Base-by-base conservation (phyloP, 2,888 invertebrate species). In the Bembecia ichneumoniformis region DNA sequence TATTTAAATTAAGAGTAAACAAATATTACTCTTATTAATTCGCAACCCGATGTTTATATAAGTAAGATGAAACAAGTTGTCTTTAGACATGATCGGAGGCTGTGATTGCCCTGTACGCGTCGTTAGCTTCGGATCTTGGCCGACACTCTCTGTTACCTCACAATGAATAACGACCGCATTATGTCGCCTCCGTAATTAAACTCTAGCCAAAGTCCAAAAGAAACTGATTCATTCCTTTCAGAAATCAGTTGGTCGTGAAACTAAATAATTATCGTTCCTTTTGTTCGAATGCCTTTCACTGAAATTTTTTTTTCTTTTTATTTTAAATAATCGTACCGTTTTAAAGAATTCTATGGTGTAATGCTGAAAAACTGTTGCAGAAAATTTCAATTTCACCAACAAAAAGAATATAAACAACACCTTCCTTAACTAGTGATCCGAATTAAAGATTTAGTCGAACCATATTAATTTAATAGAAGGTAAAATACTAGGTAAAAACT, bases 211-310 rank as follows among this genome's bases (percentile, higher is more conserved):
- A 53, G 54, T 53, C 52, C 47, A 56, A 59, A 56, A 56, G 55
- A 57, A 60, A 58, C 60, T 57, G 58, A 59, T 62, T 59, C 53
- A 52, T 55, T 57, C 57, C 56, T 55, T 59, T 56, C 51, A 52
- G 50, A 53, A 58, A 59, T 53, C 57, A 58, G 54, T 57, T 58
- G 58, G 53, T 54, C 55, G 57, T 55, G 55, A 62, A 62, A 55
- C 57, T 57, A 52, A 58, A 58, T 58, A 61, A 59, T 61, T 58
- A 59, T 57, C 57, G 54, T 54, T 48, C 48, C 51, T 53, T 58
- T 59, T 57, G 55, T 55, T 52, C 53, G 47, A 53, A 51, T 52
- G 54, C 49, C 54, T 57, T 54, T 49, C 40, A 13, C 40, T 40
- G 40, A 40, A 40, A 3, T n/a, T 40, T 40, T 40, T 40, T 40